Base-by-base conservation (phyloP, 2,888 invertebrate genomes). In the Galerucella pusilla region DNA sequence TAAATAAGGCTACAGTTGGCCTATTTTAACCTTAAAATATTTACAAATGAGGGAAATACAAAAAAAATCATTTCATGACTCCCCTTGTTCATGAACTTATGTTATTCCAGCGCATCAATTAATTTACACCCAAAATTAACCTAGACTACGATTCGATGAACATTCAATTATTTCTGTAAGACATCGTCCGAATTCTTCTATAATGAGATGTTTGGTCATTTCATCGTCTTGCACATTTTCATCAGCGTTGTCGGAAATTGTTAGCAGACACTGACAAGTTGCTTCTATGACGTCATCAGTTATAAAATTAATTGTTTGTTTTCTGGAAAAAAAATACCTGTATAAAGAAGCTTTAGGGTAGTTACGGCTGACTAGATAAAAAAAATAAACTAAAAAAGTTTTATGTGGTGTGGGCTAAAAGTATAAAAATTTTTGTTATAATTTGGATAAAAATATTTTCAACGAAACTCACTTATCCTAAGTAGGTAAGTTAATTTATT, bases 271-370 rank as follows among this genome's bases (percentile, higher is more conserved):
- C 85, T 97, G 95, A 84, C 97, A 96, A 12, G 98, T 97, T 68
- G 98, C 98, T 87, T 98, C 97, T 16, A 98, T 95, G 59, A 99
- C 97, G 86, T 97, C 97, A 68, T 94, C 92, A 1, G 97, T 98
- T 88, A 99, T 94, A 88, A 96, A 97, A 84, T 94, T 96, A 88
- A 96, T 96, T 12, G 97, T 94, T 88, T 93, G 93, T 83, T 94
- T 94, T 86, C 84, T 84, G 68, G 68, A 82, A 81, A 74, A 46
- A 65, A 68, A 74, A 54, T n/a, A 12, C 0, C 3, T 14, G 12
- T 49, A 74, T 28, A 5, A 52, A 25, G 28, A 65, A 64, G 2
- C 35, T 0, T 2, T 4, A 35, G 35, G 35, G 5, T 4, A 5
- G 35, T 35, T 35, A 35, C 35, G 1, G 5, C 35, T 35, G 35